phyloP scores from a whole-genome alignment of 2,797 vertebrate genomes.

The Anguilla pacifica region DNA sequence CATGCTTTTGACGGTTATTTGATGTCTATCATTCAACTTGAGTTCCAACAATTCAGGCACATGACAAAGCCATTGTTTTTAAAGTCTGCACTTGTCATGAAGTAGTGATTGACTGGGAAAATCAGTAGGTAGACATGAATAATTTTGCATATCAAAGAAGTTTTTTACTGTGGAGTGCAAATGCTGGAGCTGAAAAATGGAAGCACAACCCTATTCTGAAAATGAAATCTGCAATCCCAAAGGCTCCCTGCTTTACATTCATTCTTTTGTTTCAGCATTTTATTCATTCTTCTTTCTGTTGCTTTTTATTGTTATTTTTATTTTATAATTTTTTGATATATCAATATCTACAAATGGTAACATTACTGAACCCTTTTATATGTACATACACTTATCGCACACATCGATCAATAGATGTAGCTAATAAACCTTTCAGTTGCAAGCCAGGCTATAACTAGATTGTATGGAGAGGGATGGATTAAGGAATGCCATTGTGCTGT shows the following conservation, averaged over 20 bases:
- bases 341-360: neutral
- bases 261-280: neutral
- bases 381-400: neutral
- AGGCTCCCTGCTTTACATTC: neutral
- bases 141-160: neutral
- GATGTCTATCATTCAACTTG: neutral
- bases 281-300: neutral
- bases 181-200: neutral
- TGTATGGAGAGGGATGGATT: no score
- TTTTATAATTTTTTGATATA: neutral
- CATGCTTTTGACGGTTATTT: neutral
- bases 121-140: neutral
- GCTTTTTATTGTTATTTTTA: neutral
- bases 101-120: neutral
- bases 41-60: neutral
- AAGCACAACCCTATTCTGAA: neutral
- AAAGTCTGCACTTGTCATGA: conserved; percentile 4
- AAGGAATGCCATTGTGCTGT: no score
- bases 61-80: conserved; percentile 4
- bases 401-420: neutral
- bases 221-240: neutral
- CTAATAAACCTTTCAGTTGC: neutral
- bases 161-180: neutral
- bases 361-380: no score
- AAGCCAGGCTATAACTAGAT: no score